Evolutionary conservation across 2,888 invertebrate genomes (phyloP), one percentile per base, ranked within the genome.

Genomic region (Caenorhabditis zanzibari): DNA sequence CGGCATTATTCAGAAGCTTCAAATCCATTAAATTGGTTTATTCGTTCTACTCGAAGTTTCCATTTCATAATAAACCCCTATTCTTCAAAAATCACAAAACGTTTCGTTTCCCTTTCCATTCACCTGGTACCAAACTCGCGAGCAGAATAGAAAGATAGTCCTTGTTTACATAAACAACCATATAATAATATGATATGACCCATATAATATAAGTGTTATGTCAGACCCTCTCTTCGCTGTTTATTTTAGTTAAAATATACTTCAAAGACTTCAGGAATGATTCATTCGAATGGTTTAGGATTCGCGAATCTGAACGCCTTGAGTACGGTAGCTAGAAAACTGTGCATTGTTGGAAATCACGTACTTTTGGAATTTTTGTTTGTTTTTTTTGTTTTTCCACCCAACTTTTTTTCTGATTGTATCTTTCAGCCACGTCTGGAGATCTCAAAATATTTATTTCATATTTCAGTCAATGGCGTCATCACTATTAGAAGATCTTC

Each of bases 401-500:
- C n/a, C 32, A 32, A 32, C 38, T 38, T 38, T 38, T 22, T 49
- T n/a, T 49, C 49, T 9, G 19, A 49, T n/a, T 22, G 19, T 19
- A 47, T 47, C 6, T 5, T 10, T 38, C 12, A 38, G 38, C 38
- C 38, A 38, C 38, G 38, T 38, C 12, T 12, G 2, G 12, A 38
- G 2, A 38, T 38, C 38, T 38, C 12, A 12, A 38, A 38, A 38
- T 10, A 38, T 10, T 10, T 12, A 19, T 54, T 54, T 54, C 28
- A 54, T 28, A 58, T 72, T 73, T 63, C 63, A 73, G 73, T 9
- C 19, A 24, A 68, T 68, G 68, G 19, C 76, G 19, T 14, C 47
- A 16, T 9, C 68, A 41, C n/a, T 41, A 54, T 49, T 28, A 28
- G 66, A 52, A 32, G 35, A 10, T 19, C 32, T 35, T 52, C 66